Conservation (phyloP, 2,888 invertebrate genomes). For the Alloplasta piceator region DNA sequence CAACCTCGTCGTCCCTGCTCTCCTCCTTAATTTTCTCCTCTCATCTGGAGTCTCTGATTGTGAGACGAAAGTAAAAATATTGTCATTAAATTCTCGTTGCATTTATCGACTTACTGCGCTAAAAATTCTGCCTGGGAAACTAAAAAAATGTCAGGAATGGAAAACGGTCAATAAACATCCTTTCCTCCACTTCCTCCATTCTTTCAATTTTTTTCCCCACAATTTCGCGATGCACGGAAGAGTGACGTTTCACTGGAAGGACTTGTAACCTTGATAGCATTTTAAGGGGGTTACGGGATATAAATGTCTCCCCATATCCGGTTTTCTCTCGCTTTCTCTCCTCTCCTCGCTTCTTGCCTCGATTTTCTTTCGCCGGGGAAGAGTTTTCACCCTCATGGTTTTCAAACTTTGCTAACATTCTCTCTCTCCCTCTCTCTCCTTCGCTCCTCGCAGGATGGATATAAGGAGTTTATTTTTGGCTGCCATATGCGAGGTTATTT, state of each 20-base stretch:
- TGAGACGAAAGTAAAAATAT: constrained; percentile 50
- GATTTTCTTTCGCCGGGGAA: constrained; percentile 46
- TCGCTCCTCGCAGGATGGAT: constrained; percentile 75
- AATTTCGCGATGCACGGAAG: constrained; percentile 8
- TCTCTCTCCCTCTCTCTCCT: constrained; percentile 41
- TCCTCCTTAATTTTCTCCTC: constrained; percentile 25
- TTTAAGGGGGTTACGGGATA: constrained; percentile 60
- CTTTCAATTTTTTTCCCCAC: constrained; percentile 59
- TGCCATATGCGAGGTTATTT: constrained; percentile 83
- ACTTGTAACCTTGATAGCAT: too few species aligned
- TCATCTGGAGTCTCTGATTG: constrained; percentile 34
- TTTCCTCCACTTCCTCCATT: constrained; percentile 57
- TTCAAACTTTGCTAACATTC: constrained; percentile 39
- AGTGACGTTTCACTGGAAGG: too few species aligned
- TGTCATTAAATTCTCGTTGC: too few species aligned
- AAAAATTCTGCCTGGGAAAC: too few species aligned
- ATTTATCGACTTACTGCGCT: neutral
- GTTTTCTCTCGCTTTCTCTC: constrained; percentile 68
- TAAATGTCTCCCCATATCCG: constrained; percentile 78
- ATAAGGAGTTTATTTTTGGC: constrained; percentile 83
- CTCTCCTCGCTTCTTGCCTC: constrained; percentile 62
- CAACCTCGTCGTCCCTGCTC: constrained; percentile 36
- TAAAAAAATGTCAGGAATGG: constrained; percentile 10
- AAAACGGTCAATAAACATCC: constrained; percentile 54
- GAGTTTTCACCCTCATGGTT: constrained; percentile 51